Evolutionary conservation across 2,113 vertebrate genomes (phyloP).

Genomic region (Stigmatopora argus): DNA sequence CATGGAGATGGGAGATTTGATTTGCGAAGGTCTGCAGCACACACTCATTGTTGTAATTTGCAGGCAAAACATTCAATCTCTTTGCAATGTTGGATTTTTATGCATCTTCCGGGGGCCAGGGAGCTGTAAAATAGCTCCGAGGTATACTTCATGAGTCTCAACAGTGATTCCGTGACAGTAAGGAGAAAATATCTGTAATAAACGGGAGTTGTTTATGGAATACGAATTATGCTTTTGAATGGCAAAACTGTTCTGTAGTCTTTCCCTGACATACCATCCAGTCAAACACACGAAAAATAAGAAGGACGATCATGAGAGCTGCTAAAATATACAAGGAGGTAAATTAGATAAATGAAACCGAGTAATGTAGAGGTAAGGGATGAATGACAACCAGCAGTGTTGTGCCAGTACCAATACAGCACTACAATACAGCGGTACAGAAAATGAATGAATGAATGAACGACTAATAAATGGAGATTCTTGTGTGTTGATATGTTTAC

Average conservation of each 20-base stretch:
- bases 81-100: constrained; percentile 4
- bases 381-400: constrained; percentile 27
- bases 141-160: constrained; percentile 57
- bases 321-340: constrained; percentile 10
- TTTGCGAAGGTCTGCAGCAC: constrained; percentile 2
- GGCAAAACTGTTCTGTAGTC: constrained; percentile 40
- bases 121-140: constrained; percentile 50
- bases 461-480: background rate
- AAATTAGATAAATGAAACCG: constrained; percentile 33
- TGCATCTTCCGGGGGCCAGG: constrained; percentile 10
- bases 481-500: constrained; percentile 34
- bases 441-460: constrained; percentile 14
- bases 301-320: constrained; percentile 10
- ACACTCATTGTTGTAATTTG: background rate
- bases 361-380: constrained; percentile 13
- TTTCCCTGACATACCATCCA: constrained; percentile 36
- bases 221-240: constrained; percentile 58
- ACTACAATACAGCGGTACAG: too few species aligned
- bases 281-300: constrained; percentile 35
- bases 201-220: constrained; percentile 63
- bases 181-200: constrained; percentile 55
- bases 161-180: constrained; percentile 59
- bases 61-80: constrained; percentile 8
- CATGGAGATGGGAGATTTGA: background rate
- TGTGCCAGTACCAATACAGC: too few species aligned